Base-by-base conservation (phyloP, 1,140 invertebrate genomes). In the Berghia stephanieae region DNA sequence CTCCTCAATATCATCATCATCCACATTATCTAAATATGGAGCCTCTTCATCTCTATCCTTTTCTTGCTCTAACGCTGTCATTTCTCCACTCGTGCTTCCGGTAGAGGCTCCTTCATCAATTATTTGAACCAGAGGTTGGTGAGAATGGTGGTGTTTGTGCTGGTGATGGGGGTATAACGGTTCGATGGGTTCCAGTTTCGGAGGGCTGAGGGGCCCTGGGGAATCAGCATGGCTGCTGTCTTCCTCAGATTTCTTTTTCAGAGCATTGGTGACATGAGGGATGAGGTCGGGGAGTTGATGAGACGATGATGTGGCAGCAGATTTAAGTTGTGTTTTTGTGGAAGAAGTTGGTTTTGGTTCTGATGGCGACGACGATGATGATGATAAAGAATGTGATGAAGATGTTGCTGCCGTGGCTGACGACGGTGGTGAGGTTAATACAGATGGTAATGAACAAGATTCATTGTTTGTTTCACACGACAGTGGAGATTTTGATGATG, bases 211-310 rank as follows among this genome's bases (percentile, higher is more conserved):
- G 2, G 10, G 21, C 2, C 40, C 52, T 3, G 72, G 72, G 3
- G 55, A 63, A 21, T 49, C 63, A 46, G 18, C 27, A 63, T 27
- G 34, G 57, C 57, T 16, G 13, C 42, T 13, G 27, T 31, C 21
- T 68, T 66, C 13, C 40, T 66, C 63, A n/a, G n/a, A n/a, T n/a
- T 76, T 76, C 63, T 67, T 60, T 10, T 60, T 43, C 3, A 76
- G 67, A 38, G 63, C 74, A 13, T 67, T 40, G 52, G 74, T 63
- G 3, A 76, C 40, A 27, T 76, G 74, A 46, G 57, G n/a, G 27
- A 63, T 66, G 31, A 76, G 43, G n/a, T 44, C 74, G 49, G 60
- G n/a, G 43, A 76, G 60, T 10, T 36, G 74, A 46, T 76, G 63
- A 36, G 63, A 46, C 38, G 43, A 49, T 16, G 43, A n/a, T 10